phyloP scores from a whole-genome alignment of 53 echinoderm and acorn worm genomes.

The Luidia sarsii region DNA sequence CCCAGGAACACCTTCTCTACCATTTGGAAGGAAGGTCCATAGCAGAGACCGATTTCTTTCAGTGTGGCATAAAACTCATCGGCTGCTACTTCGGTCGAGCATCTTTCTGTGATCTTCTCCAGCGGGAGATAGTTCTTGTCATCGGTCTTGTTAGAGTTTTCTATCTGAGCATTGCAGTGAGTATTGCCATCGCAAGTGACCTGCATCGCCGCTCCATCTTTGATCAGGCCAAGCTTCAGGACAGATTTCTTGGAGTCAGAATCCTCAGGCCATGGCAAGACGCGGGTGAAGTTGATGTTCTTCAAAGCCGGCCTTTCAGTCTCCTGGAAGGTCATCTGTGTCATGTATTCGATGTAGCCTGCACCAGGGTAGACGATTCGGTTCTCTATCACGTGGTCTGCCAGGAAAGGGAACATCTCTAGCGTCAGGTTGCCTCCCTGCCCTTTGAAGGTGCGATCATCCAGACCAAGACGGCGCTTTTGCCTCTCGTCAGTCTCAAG shows the following conservation, averaged over 20 bases:
- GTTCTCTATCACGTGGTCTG: conserved; percentile 68
- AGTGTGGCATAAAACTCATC: conserved; percentile 74
- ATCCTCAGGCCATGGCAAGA: conserved; percentile 69
- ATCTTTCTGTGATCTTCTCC: conserved; percentile 52
- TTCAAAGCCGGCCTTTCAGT: conserved; percentile 59
- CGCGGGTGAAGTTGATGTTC: conserved; percentile 63
- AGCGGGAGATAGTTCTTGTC: conserved; percentile 12
- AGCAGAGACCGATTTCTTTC: conserved; percentile 59
- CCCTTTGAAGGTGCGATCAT: conserved; percentile 89
- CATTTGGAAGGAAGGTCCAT: conserved; percentile 76
- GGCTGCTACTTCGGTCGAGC: conserved; percentile 37
- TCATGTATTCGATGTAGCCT: conserved; percentile 77
- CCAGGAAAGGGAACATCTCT: conserved; percentile 81
- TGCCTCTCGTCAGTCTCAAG: conserved; percentile 79
- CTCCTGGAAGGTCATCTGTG: conserved; percentile 65
- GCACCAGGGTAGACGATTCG: conserved; percentile 76
- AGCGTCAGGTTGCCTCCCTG: conserved; percentile 80
- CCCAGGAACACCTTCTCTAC: conserved; percentile 73
- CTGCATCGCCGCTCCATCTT: conserved; percentile 64
- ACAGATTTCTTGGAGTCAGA: conserved; percentile 24
- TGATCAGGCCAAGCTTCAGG: conserved; percentile 63
- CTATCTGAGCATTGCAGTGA: conserved; percentile 52
- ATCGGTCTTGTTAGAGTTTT: conserved; percentile 4
- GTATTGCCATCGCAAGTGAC: conserved; percentile 62
- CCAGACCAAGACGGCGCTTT: conserved; percentile 84